Conservation (phyloP, 2,113 vertebrate genomes). For the Poeciliopsis occidentalis region DNA sequence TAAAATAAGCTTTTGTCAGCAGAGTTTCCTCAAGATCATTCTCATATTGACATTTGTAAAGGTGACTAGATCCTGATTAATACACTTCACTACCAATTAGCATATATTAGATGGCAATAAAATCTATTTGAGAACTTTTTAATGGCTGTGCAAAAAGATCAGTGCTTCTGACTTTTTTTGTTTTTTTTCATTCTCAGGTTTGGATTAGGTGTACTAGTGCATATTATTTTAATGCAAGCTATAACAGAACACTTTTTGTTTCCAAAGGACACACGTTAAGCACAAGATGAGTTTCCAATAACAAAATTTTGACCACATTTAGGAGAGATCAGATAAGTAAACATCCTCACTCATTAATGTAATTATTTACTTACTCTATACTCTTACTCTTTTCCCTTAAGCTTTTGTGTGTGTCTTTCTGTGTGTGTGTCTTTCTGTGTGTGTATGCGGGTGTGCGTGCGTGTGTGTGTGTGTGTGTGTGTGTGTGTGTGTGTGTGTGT, state of each 20-base stretch:
- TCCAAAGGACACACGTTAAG: neutral
- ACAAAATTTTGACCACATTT: neutral
- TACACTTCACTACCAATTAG: no score
- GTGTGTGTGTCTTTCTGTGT: constrained; percentile 22
- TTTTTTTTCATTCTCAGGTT: neutral
- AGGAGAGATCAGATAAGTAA: neutral
- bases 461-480: constrained; percentile 29
- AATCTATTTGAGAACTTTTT: neutral
- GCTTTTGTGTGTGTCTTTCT: constrained; percentile 7
- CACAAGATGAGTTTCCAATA: neutral
- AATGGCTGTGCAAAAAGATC: neutral
- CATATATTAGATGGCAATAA: neutral
- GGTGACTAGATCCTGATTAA: no score
- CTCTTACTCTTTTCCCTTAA: constrained; percentile 4
- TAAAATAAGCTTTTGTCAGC: no score
- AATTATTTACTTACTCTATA: constrained; percentile 18
- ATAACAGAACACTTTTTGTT: neutral
- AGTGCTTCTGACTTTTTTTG: neutral
- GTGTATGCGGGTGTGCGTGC: no score
- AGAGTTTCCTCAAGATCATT: no score
- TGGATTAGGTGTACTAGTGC: neutral
- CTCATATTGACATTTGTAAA: no score
- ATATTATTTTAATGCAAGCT: neutral
- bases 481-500: no score
- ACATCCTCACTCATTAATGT: neutral